Evolutionary conservation across 2,113 vertebrate genomes (phyloP), one percentile per base, ranked within the genome.

Genomic region (Plotosus lineatus): DNA sequence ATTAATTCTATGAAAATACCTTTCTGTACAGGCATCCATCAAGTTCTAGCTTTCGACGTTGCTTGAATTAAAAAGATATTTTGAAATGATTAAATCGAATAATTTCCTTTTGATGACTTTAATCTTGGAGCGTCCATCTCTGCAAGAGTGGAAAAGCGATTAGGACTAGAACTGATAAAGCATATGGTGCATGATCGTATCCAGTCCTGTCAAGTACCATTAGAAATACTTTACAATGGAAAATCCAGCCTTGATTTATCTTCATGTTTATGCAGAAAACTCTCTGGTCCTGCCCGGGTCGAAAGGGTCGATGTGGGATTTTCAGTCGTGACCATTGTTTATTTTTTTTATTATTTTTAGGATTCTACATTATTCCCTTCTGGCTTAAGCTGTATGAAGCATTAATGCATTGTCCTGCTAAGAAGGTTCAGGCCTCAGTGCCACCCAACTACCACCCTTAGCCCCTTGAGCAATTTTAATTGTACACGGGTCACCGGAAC

Each of bases 221-320:
- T 31, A 17, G 63, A 66, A 71, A 79, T 71, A 72, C 48, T 56
- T 6, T 55, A 38, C 61, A 65, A 79, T 69, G 50, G 63, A 56
- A 79, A 44, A 19, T 46, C 56, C 53, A 15, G 28, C 48, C 75
- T 73, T 82, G 76, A 80, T 55, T 82, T 82, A 78, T 38, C 1
- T 23, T 60, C n/a, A n/a, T 53, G 71, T 38, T 78, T 65, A 44
- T 66, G 26, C 53, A 28, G 74, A 78, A 15, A 15, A 4, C 46
- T 65, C n/a, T 51, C 12, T 23, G 26, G 48, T 21, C 58, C 55
- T 28, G 12, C 46, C 33, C 61, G 42, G 77, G 31, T 51, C 58
- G 65, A 50, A 50, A 50, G 23, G 6, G 53, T 28, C 2, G 14
- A 40, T 36, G 31, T 50, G 69, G 46, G 38, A 53, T 33, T 11